Percentiles rank a stretch among this genome's conserved stretches.
Evolutionary conservation across 2,888 invertebrate genomes (phyloP).

Genomic region (Caradrina kadenii): DNA sequence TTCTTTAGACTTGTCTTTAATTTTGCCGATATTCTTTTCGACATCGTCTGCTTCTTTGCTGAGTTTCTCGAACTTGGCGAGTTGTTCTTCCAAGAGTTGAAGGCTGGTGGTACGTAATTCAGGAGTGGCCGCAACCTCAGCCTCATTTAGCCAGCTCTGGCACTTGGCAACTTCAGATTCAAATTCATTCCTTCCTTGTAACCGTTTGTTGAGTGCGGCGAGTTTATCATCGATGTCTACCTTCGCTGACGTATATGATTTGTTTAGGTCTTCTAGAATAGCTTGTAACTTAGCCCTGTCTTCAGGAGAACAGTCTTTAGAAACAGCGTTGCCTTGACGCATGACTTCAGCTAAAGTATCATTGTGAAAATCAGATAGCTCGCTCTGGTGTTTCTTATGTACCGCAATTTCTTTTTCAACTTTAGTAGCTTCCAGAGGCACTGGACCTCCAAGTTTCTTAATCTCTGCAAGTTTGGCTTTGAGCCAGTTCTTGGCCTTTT

Average conservation of each 20-base stretch:
- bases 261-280: conserved; percentile 92
- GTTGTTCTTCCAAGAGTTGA: conserved; percentile 96
- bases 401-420: conserved; percentile 95
- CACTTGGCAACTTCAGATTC: conserved; percentile 95
- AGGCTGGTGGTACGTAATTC: conserved; percentile 95
- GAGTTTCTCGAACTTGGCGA: conserved; percentile 95
- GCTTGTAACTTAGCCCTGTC: conserved; percentile 92
- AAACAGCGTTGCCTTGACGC: conserved; percentile 94
- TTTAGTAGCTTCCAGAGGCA: conserved; percentile 94
- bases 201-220: conserved; percentile 92
- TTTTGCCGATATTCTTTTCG: conserved; percentile 93
- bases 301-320: conserved; percentile 95
- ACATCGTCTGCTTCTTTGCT: conserved; percentile 93
- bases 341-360: conserved; percentile 93
- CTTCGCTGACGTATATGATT: conserved; percentile 93
- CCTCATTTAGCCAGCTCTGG: conserved; percentile 97
- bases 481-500: conserved; percentile 95
- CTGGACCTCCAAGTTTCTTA: conserved; percentile 93
- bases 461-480: conserved; percentile 94
- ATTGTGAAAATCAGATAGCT: conserved; percentile 94
- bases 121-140: conserved; percentile 95
- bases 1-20: conserved; percentile 94
- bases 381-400: conserved; percentile 94
- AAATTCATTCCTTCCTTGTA: conserved; percentile 95
- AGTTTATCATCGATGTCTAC: conserved; percentile 94